Evolutionary conservation across 2,888 invertebrate genomes (phyloP), one percentile per base, ranked within the genome.

Genomic region (Nyleta sp.): DNA sequence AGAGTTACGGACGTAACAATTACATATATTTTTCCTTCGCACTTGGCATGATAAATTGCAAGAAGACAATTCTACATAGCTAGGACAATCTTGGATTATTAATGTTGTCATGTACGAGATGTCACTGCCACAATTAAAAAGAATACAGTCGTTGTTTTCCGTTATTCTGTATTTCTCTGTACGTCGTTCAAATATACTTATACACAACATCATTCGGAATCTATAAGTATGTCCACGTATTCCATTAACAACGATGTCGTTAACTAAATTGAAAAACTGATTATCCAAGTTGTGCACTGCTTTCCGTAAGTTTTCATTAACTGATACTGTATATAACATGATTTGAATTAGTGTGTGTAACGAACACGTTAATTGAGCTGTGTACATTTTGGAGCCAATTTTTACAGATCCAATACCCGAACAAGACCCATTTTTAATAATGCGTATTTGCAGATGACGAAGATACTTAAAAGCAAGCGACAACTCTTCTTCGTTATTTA

Each of bases 301-400:
- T 40, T 17, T 17, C 5, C 17, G 2, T 4, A 13, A 7, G 15
- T 40, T 13, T 13, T 15, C 4, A 8, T 40, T 17, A 7, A 2
- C 2, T 17, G 17, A 40, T 3, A 40, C 91, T 85, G 40, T 8
- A 11, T 15, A 11, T 20, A 62, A 48, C 13, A 46, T 11, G 33
- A 87, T 91, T 91, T 48, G 48, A 4, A 48, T 1, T 15, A 48
- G 8, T 1, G 20, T 20, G 20, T 44, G 13, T 1, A 48, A 24
- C 1, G 48, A 48, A 5, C 40, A 40, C 2, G 40, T 40, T 40
- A 3, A 4, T 13, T 40, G 2, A 13, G 15, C 13, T 15, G 28
- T 48, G 8, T 52, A 52, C 17, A 33, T 2, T 33, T 33, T 52
- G 11, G 3, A 2, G 1, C 10, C 52, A 17, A 52, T 17, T 31